phyloP scores from a whole-genome alignment of 1,140 invertebrate species.

The Micrasema longulum region DNA sequence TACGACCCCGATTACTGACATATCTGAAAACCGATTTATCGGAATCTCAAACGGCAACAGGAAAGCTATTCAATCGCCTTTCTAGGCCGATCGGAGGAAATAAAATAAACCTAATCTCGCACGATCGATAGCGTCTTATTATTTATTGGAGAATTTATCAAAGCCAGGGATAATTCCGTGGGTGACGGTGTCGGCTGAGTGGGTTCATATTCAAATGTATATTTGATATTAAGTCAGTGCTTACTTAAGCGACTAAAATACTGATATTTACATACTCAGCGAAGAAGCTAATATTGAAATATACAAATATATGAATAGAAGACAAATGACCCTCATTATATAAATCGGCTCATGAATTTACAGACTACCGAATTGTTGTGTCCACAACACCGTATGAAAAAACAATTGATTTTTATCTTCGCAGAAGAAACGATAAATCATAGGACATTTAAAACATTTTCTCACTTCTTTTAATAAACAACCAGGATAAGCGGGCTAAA shows the following conservation, averaged over 20 bases:
- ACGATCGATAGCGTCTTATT: slow-evolving; percentile 33
- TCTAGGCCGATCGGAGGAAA: neutral
- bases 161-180: slow-evolving; percentile 20
- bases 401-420: no score
- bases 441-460: neutral
- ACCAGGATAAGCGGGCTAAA: no score
- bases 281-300: neutral
- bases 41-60: slow-evolving; percentile 23
- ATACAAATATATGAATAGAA: neutral
- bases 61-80: slow-evolving; percentile 24
- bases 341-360: slow-evolving; percentile 5
- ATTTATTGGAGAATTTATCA: slow-evolving; percentile 37
- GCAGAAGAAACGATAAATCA: neutral
- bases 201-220: neutral
- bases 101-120: slow-evolving; percentile 33
- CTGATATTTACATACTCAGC: slow-evolving; percentile 3
- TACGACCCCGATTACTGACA: slow-evolving; percentile 40
- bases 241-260: slow-evolving; percentile 18
- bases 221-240: neutral
- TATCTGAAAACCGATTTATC: slow-evolving; percentile 37
- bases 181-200: slow-evolving; percentile 3
- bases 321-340: neutral
- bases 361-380: neutral
- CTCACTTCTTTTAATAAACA: no score
- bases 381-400: no score